Percentiles rank a stretch among this genome's conserved stretches.
Evolutionary conservation across 2,797 vertebrate species (phyloP).

Genomic region (Alfaro cultratus): DNA sequence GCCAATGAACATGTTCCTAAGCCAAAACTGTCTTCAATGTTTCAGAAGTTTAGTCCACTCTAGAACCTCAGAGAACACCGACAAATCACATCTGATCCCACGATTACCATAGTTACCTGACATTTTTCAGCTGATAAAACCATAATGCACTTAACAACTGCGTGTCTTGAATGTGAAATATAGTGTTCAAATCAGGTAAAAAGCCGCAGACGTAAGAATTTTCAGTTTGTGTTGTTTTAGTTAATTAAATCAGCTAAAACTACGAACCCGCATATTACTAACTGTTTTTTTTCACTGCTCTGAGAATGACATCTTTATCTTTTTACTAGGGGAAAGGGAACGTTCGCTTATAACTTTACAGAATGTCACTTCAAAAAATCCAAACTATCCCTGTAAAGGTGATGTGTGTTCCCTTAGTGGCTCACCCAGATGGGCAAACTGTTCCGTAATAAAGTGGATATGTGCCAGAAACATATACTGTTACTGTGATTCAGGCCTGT

Average conservation of each 20-base stretch:
- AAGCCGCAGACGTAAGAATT: background rate
- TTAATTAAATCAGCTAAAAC: background rate
- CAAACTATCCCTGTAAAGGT: background rate
- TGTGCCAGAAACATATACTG: slow-evolving; percentile 46
- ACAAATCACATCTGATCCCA: background rate
- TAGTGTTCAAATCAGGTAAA: background rate
- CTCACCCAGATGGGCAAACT: slow-evolving; percentile 39
- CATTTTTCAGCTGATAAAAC: background rate
- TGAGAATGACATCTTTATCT: background rate
- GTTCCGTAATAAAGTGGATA: slow-evolving; percentile 23
- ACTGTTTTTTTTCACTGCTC: background rate
- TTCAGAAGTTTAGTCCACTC: background rate
- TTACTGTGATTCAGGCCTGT: slow-evolving; percentile 53
- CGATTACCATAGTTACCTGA: background rate
- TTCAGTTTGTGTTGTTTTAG: background rate
- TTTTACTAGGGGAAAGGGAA: background rate
- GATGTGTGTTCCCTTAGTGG: slow-evolving; percentile 11
- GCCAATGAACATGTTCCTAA: background rate
- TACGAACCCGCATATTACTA: background rate
- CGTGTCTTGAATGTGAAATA: background rate
- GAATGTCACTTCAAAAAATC: background rate
- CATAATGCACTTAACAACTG: background rate
- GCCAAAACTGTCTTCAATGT: background rate
- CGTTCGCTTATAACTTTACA: background rate
- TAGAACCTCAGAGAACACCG: background rate